These are phyloP conservation scores for Empis livida DNA, from an alignment of 2,888 invertebrate species.

Conservation along the genomic window DNA sequence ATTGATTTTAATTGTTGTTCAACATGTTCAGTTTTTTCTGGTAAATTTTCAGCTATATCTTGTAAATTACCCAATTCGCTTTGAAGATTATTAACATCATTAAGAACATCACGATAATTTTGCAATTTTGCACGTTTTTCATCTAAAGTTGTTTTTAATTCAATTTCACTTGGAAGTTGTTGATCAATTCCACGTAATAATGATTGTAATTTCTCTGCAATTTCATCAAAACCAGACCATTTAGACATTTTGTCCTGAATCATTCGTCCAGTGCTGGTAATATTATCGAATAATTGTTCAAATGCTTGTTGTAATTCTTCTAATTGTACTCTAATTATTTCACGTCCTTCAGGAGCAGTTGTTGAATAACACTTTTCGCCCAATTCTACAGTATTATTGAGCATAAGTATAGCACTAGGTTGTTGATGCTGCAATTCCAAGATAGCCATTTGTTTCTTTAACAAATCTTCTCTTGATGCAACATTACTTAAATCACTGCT, in stretches of 20 bases:
- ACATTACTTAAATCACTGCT: constrained; percentile 50
- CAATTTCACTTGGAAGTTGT: constrained; percentile 63
- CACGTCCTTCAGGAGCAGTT: constrained; percentile 77
- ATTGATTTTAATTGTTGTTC: constrained; percentile 56
- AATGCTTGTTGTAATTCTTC: constrained; percentile 73
- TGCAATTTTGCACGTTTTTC: constrained; percentile 83
- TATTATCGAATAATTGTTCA: constrained; percentile 67
- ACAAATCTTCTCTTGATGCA: constrained; percentile 53
- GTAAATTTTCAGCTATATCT: constrained; percentile 65
- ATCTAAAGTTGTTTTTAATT: constrained; percentile 72
- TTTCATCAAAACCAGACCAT: constrained; percentile 86
- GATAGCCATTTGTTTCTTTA: constrained; percentile 53
- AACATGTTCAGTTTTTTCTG: constrained; percentile 63
- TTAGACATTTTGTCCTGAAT: constrained; percentile 71
- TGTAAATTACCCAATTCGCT: constrained; percentile 71
- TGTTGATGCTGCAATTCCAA: constrained; percentile 64
- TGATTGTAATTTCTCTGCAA: constrained; percentile 57
- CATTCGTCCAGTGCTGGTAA: constrained; percentile 63
- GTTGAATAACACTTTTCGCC: constrained; percentile 80
- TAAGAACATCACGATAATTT: constrained; percentile 65
- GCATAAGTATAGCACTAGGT: constrained; percentile 55
- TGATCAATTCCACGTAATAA: constrained; percentile 70
- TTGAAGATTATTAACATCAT: constrained; percentile 73
- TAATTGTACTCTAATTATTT: constrained; percentile 67
- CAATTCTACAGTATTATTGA: constrained; percentile 73